These are phyloP conservation scores for Podotricha telesiphe DNA, from an alignment of 2,888 invertebrate species.

Conservation along the genomic window DNA sequence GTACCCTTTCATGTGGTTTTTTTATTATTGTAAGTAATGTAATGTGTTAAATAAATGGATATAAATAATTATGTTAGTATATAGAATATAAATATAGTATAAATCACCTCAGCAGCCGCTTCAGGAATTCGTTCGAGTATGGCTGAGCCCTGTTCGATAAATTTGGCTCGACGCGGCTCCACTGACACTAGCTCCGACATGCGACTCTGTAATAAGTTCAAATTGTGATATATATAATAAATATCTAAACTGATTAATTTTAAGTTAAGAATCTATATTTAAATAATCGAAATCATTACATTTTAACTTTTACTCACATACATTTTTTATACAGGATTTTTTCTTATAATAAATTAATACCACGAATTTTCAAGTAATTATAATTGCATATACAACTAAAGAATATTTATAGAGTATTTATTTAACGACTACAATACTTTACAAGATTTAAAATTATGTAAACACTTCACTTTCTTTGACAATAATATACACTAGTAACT, in stretches of 20 bases:
- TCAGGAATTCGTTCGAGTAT: constrained; percentile 85
- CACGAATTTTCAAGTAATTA: background rate
- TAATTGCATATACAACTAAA: too few relatives aligned
- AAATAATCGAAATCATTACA: background rate
- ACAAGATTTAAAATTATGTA: too few relatives aligned
- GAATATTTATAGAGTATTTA: too few relatives aligned
- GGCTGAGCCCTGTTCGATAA: constrained; percentile 89
- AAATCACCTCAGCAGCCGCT: constrained; percentile 68
- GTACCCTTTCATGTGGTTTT: too few relatives aligned
- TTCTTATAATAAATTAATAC: background rate
- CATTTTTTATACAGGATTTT: background rate
- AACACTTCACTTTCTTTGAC: too few relatives aligned
- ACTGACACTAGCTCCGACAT: constrained; percentile 89
- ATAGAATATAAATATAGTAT: too few relatives aligned
- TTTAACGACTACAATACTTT: too few relatives aligned
- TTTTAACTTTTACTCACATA: background rate
- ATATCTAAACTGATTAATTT: background rate
- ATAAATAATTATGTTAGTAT: too few relatives aligned
- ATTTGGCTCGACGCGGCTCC: constrained; percentile 87
- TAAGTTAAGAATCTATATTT: background rate
- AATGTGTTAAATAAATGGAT: too few relatives aligned
- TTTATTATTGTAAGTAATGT: too few relatives aligned
- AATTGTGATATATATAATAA: background rate
- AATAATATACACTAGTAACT: too few relatives aligned
- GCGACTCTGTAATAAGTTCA: constrained; percentile 84